These are phyloP conservation scores for Trissolcus japonicus DNA, from an alignment of 2,888 invertebrate genomes.

Conservation along the genomic window DNA sequence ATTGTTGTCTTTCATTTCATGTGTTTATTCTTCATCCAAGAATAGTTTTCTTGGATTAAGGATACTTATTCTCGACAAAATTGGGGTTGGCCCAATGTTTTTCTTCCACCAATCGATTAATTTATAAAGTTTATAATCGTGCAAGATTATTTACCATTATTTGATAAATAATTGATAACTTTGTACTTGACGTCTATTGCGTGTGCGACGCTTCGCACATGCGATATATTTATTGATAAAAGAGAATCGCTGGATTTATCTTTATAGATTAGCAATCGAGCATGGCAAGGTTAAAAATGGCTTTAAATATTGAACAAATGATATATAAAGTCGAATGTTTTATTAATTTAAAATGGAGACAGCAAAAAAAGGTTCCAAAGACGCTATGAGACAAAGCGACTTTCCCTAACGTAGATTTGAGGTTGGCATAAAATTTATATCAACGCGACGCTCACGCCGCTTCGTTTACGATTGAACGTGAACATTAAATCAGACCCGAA, in stretches of 20 bases:
- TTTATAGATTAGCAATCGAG: constrained; percentile 7
- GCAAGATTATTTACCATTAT: constrained; percentile 6
- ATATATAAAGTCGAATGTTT: too few species aligned
- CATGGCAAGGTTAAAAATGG: not conserved
- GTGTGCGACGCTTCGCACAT: constrained; percentile 12
- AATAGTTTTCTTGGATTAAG: not conserved
- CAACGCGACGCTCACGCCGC: constrained; percentile 11
- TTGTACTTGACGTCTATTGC: constrained; percentile 37
- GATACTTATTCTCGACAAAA: not conserved
- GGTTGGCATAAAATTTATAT: constrained; percentile 40
- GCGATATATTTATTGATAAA: constrained; percentile 27
- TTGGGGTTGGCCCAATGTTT: not conserved
- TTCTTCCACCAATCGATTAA: not conserved
- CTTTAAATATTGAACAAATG: too few species aligned
- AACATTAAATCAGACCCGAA: constrained; percentile 34
- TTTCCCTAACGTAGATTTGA: constrained; percentile 25
- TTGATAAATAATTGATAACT: constrained; percentile 25
- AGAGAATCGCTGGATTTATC: constrained; percentile 19
- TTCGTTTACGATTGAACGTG: constrained; percentile 37
- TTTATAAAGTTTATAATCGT: not conserved
- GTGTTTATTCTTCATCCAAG: not conserved
- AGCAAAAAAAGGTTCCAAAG: not conserved
- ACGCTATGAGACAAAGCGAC: constrained; percentile 15
- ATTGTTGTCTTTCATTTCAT: too few species aligned
- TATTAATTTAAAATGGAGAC: not conserved